Evolutionary conservation across 2,797 vertebrate species (phyloP).

Genomic region (Etheostoma perlongum): DNA sequence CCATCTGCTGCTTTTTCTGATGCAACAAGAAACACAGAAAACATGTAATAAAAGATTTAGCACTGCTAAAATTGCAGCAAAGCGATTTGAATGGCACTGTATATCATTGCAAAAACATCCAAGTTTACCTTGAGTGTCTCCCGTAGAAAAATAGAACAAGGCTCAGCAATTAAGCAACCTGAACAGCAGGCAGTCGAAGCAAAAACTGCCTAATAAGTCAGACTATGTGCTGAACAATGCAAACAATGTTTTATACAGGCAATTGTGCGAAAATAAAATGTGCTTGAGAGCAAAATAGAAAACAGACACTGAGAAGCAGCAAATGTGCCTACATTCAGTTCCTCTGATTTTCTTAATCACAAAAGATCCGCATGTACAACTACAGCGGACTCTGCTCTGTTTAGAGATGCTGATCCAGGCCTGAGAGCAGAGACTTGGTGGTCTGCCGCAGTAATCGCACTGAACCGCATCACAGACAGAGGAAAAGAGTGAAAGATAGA

Average conservation of each 20-base stretch:
- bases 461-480: slow-evolving; percentile 7
- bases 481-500: not conserved
- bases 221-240: slow-evolving; percentile 38
- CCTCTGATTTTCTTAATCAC: slow-evolving; percentile 10
- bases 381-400: slow-evolving; percentile 15
- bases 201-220: slow-evolving; percentile 31
- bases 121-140: slow-evolving; percentile 20
- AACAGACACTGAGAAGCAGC: not conserved
- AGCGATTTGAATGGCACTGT: slow-evolving; percentile 4
- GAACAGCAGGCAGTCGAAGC: slow-evolving; percentile 19
- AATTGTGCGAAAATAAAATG: slow-evolving; percentile 33
- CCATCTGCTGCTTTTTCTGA: slow-evolving; percentile 18
- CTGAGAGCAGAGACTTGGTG: slow-evolving; percentile 8
- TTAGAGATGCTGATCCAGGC: slow-evolving; percentile 38
- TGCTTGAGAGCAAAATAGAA: slow-evolving; percentile 26
- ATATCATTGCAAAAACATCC: slow-evolving; percentile 6
- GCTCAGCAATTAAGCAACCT: slow-evolving; percentile 22
- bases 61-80: slow-evolving; percentile 6
- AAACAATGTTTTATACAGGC: slow-evolving; percentile 30
- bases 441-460: slow-evolving; percentile 20
- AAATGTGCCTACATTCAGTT: slow-evolving; percentile 7
- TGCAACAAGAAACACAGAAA: slow-evolving; percentile 23
- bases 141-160: slow-evolving; percentile 30
- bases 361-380: not conserved
- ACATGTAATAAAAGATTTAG: slow-evolving; percentile 15